These are phyloP conservation scores for Volucella zonaria DNA, from an alignment of 2,888 invertebrate species.

Conservation along the genomic window DNA sequence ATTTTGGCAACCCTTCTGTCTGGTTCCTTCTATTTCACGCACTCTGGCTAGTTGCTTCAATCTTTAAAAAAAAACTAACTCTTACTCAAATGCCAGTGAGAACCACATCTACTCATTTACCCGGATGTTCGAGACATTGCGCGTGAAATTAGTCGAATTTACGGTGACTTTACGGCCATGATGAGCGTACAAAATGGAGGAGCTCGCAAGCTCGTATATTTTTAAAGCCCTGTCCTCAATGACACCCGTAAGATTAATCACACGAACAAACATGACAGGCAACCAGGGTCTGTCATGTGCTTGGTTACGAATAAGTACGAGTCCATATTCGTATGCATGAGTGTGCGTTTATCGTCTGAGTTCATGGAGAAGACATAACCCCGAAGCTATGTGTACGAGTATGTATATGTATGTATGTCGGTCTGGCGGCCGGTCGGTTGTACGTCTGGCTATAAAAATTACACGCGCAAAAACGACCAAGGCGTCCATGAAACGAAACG, in stretches of 20 bases:
- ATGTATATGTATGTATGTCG: too few relatives aligned
- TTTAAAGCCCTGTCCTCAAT: constrained; percentile 34
- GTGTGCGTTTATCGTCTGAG: constrained; percentile 12
- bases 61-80: background rate
- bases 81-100: background rate
- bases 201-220: constrained; percentile 8
- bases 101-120: constrained; percentile 14
- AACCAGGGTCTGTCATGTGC: constrained; percentile 16
- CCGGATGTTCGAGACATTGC: constrained; percentile 29
- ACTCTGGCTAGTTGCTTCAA: constrained; percentile 2
- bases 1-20: too few relatives aligned
- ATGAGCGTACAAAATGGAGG: background rate
- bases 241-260: constrained; percentile 66
- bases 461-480: constrained; percentile 61
- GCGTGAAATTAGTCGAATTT: constrained; percentile 42
- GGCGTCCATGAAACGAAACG: constrained; percentile 12
- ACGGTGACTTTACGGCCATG: constrained; percentile 22
- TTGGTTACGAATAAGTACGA: too few relatives aligned
- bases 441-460: constrained; percentile 50
- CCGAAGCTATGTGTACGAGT: constrained; percentile 4
- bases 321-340: background rate
- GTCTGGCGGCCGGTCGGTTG: background rate
- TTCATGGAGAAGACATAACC: constrained; percentile 45
- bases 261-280: constrained; percentile 47
- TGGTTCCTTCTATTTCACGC: background rate